Evolutionary conservation across 1,140 invertebrate species (phyloP).

Genomic region (Ylistrum balloti): DNA sequence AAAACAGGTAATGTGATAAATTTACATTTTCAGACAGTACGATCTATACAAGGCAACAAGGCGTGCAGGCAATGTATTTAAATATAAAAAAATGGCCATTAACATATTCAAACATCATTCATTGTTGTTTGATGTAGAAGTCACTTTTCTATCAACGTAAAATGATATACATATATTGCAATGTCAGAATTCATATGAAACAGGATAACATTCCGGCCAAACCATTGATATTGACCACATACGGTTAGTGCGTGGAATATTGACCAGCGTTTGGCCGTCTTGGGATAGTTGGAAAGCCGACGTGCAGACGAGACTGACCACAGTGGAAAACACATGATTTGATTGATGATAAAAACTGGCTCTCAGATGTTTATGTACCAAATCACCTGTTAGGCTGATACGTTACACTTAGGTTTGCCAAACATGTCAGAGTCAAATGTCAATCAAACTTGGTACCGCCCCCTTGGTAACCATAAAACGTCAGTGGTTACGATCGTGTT

Average conservation of each 20-base stretch:
- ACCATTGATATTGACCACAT: too few relatives aligned
- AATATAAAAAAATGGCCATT: too few relatives aligned
- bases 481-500: background rate
- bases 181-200: too few relatives aligned
- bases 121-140: too few relatives aligned
- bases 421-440: background rate
- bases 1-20: too few relatives aligned
- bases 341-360: slow-evolving; percentile 33
- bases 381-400: background rate
- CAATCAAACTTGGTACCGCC: slow-evolving; percentile 24
- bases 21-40: too few relatives aligned
- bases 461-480: slow-evolving; percentile 31
- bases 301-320: slow-evolving; percentile 14
- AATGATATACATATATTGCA: too few relatives aligned
- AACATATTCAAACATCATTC: too few relatives aligned
- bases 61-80: too few relatives aligned
- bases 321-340: background rate
- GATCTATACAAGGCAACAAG: too few relatives aligned
- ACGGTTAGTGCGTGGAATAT: background rate
- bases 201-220: too few relatives aligned
- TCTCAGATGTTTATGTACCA: slow-evolving; percentile 16
- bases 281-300: background rate
- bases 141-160: too few relatives aligned
- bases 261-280: background rate
- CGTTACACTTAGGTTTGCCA: slow-evolving; percentile 23